Percentiles rank a stretch among this genome's conserved stretches.
Conservation (phyloP, 2,113 vertebrate genomes). For the Etheostoma spectabile region DNA sequence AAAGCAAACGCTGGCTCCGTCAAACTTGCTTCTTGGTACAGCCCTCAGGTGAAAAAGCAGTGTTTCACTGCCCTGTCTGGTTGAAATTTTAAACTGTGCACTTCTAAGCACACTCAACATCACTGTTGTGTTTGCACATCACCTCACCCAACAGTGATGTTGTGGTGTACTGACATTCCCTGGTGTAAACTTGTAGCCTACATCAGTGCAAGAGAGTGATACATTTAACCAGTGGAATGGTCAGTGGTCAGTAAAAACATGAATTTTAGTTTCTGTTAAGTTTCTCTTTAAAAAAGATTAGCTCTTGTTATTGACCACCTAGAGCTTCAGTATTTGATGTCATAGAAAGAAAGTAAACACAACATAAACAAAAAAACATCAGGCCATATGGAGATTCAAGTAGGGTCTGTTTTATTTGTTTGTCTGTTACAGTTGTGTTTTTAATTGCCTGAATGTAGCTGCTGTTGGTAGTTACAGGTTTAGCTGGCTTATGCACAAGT, state of each 20-base stretch:
- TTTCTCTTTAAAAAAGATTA: neutral
- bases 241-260: constrained; percentile 6
- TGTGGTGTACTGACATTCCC: too few species aligned
- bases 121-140: neutral
- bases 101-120: neutral
- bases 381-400: neutral
- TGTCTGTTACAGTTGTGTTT: constrained; percentile 1
- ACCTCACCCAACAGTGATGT: neutral
- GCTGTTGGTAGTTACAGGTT: constrained; percentile 8
- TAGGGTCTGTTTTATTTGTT: constrained; percentile 4
- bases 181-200: neutral
- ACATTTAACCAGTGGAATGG: neutral
- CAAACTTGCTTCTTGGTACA: too few species aligned
- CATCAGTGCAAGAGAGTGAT: neutral
- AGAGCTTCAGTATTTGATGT: constrained; percentile 6
- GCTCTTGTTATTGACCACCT: neutral
- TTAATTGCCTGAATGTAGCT: constrained; percentile 25
- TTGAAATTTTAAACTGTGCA: neutral
- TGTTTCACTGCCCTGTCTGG: neutral
- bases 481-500: neutral
- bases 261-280: neutral
- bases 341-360: neutral
- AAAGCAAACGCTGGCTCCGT: too few species aligned
- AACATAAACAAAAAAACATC: neutral
- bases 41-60: neutral